A percentile compares a stretch with the other conserved stretches of the same genome.
Evolutionary conservation across 2,113 vertebrate genomes (phyloP).

Genomic region (Elephantulus edwardii): DNA sequence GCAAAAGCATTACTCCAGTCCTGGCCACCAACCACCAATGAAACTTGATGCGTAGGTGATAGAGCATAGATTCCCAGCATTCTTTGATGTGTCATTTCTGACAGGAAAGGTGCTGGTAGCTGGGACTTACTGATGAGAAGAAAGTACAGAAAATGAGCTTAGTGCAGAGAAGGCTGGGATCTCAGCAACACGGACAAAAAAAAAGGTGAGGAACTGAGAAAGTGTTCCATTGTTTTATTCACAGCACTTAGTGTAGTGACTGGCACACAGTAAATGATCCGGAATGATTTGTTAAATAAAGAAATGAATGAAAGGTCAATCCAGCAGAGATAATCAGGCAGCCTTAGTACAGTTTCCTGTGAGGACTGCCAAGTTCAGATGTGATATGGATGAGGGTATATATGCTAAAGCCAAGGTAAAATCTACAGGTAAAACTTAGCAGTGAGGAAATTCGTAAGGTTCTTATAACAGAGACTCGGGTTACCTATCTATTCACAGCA

Average conservation of each 20-base stretch:
- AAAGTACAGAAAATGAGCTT: background rate
- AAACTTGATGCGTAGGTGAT: background rate
- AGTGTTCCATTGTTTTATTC: background rate
- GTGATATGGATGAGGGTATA: background rate
- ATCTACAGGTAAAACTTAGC: background rate
- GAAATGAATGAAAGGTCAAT: background rate
- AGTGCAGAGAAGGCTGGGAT: background rate
- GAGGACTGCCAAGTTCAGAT: background rate
- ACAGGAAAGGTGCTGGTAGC: background rate
- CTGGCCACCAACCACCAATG: background rate
- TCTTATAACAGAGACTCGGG: background rate
- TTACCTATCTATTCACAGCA: background rate
- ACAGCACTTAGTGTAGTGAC: background rate
- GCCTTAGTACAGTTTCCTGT: background rate
- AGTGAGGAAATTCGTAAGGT: background rate
- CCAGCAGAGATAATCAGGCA: background rate
- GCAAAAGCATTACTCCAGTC: background rate
- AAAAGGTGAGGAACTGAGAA: background rate
- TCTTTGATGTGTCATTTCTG: background rate
- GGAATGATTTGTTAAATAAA: background rate
- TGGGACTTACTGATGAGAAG: background rate
- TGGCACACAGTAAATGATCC: background rate
- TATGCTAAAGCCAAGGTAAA: background rate
- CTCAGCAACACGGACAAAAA: background rate
- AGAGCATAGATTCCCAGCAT: background rate